phyloP scores from a whole-genome alignment of 2,888 invertebrate species.

The Desoria tigrina region DNA sequence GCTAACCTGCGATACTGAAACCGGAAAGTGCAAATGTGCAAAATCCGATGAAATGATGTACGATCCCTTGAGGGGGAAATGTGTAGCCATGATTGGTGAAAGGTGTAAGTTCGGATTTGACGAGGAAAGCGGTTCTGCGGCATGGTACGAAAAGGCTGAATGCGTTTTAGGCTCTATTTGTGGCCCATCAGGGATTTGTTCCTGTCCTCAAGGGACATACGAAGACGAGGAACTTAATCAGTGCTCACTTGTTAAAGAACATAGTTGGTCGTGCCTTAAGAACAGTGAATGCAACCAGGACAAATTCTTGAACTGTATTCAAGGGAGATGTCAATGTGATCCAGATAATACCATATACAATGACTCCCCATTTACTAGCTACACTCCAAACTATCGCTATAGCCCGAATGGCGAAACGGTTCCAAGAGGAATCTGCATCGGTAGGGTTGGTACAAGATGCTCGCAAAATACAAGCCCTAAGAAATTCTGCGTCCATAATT shows the following conservation, averaged over 20 bases:
- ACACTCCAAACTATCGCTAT: too few relatives aligned
- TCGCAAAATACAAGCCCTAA: too few relatives aligned
- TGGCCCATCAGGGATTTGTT: not conserved
- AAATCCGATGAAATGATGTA: conserved; percentile 15
- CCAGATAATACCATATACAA: too few relatives aligned
- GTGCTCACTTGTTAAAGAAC: not conserved
- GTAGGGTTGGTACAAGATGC: too few relatives aligned
- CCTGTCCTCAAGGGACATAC: not conserved
- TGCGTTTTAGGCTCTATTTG: conserved; percentile 8
- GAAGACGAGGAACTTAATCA: not conserved
- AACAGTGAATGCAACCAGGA: not conserved
- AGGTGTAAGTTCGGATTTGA: conserved; percentile 3
- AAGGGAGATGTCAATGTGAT: not conserved
- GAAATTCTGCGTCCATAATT: too few relatives aligned
- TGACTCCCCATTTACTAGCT: too few relatives aligned
- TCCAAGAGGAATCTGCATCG: too few relatives aligned
- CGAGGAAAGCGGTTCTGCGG: not conserved
- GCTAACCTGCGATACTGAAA: conserved; percentile 7
- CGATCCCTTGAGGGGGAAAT: not conserved
- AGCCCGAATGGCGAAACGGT: too few relatives aligned
- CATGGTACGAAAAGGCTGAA: conserved; percentile 1
- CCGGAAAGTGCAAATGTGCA: not conserved
- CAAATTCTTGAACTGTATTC: not conserved
- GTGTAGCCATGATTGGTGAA: conserved; percentile 13
- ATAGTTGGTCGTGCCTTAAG: not conserved